Conservation (phyloP, 2,888 invertebrate species). For the Caenorhabditis sp. region DNA sequence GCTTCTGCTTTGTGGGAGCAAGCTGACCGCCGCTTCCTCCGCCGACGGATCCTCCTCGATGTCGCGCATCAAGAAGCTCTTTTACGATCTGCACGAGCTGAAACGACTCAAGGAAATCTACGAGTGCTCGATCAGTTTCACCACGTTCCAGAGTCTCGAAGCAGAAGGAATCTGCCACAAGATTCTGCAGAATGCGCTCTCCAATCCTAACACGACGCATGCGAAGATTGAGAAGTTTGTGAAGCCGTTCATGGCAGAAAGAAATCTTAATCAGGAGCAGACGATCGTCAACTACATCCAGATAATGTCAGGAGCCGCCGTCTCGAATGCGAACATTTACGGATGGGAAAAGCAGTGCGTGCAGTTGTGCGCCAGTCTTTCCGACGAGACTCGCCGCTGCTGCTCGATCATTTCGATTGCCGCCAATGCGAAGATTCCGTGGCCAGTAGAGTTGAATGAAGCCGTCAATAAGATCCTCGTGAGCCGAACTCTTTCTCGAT, state of each 20-base stretch:
- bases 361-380: slow-evolving; percentile 62
- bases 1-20: slow-evolving; percentile 13
- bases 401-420: slow-evolving; percentile 68
- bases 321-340: slow-evolving; percentile 17
- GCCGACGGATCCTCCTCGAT: slow-evolving; percentile 26
- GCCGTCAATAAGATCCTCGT: slow-evolving; percentile 55
- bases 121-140: slow-evolving; percentile 55
- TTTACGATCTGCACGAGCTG: slow-evolving; percentile 45
- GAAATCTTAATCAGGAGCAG: slow-evolving; percentile 64
- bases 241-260: slow-evolving; percentile 68
- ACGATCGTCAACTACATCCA: slow-evolving; percentile 69
- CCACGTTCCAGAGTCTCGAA: slow-evolving; percentile 39
- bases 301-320: slow-evolving; percentile 39
- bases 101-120: slow-evolving; percentile 55
- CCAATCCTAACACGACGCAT: slow-evolving; percentile 55
- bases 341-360: slow-evolving; percentile 70
- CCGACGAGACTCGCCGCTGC: slow-evolving; percentile 61
- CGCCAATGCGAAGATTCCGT: slow-evolving; percentile 62
- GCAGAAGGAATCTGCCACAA: slow-evolving; percentile 63
- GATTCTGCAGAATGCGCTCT: slow-evolving; percentile 58
- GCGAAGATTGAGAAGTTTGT: slow-evolving; percentile 66
- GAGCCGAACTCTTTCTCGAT: slow-evolving; percentile 23
- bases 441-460: slow-evolving; percentile 62
- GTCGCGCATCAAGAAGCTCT: slow-evolving; percentile 45
- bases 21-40: neutral